phyloP scores from a whole-genome alignment of 1,140 invertebrate genomes.

The Lineus longissimus region DNA sequence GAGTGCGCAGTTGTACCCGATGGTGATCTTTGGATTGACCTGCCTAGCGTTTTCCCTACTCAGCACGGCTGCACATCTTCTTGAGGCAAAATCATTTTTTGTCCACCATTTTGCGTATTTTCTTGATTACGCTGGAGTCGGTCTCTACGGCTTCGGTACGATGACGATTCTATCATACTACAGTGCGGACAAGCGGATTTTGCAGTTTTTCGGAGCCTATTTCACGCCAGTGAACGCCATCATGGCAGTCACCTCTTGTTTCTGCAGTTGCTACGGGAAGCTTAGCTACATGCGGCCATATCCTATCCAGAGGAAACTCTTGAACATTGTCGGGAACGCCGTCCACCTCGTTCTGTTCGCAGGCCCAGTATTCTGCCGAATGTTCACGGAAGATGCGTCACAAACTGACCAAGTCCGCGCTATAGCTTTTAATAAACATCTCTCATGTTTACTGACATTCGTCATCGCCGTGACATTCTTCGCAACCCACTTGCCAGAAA shows the following conservation, averaged over 20 bases:
- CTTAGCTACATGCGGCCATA: slow-evolving; percentile 25
- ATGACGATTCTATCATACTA: slow-evolving; percentile 32
- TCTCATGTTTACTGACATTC: slow-evolving; percentile 24
- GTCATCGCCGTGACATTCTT: slow-evolving; percentile 43
- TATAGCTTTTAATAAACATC: slow-evolving; percentile 27
- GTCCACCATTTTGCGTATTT: slow-evolving; percentile 41
- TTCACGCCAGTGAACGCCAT: slow-evolving; percentile 28
- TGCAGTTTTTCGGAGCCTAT: slow-evolving; percentile 13
- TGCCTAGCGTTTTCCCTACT: slow-evolving; percentile 26
- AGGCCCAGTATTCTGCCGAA: slow-evolving; percentile 23
- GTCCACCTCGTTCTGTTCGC: slow-evolving; percentile 26
- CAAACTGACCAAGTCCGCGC: slow-evolving; percentile 16
- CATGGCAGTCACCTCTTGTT: slow-evolving; percentile 28
- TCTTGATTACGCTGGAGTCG: slow-evolving; percentile 44
- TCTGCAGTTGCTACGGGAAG: slow-evolving; percentile 28
- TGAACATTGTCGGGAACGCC: slow-evolving; percentile 28
- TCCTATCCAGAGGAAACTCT: slow-evolving; percentile 26
- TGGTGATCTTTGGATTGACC: slow-evolving; percentile 27
- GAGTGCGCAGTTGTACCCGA: slow-evolving; percentile 24
- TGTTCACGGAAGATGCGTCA: slow-evolving; percentile 18
- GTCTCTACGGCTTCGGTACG: slow-evolving; percentile 35
- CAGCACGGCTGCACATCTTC: slow-evolving; percentile 35
- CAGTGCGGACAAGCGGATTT: slow-evolving; percentile 20
- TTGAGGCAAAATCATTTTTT: slow-evolving; percentile 37
- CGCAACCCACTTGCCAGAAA: slow-evolving; percentile 51